These are phyloP conservation scores for Hystrix cristata DNA, from an alignment of 2,113 vertebrate genomes.

Conservation along the genomic window DNA sequence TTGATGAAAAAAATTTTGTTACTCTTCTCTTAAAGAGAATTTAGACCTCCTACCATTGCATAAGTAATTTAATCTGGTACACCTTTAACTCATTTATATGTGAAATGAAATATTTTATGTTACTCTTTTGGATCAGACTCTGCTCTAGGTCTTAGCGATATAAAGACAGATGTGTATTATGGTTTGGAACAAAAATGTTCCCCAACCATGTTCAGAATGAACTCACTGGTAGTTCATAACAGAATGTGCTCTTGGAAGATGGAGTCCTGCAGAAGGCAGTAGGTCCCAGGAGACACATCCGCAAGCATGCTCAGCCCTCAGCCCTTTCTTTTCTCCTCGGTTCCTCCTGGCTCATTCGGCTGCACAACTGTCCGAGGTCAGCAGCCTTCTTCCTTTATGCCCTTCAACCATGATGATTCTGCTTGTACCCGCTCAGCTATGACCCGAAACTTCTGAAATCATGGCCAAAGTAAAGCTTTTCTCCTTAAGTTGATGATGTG, in stretches of 20 bases:
- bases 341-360: not conserved
- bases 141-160: not conserved
- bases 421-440: not conserved
- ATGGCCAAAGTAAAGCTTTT: no score
- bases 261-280: not conserved
- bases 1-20: not conserved
- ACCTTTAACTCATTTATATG: not conserved
- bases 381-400: not conserved
- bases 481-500: not conserved
- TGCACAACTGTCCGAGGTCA: not conserved
- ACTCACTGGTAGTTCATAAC: not conserved
- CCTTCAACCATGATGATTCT: not conserved
- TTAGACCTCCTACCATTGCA: not conserved
- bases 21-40: not conserved
- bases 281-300: not conserved
- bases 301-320: not conserved
- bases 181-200: not conserved
- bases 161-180: not conserved
- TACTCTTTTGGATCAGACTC: not conserved
- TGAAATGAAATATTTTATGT: conserved; percentile 31
- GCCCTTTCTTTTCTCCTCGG: not conserved
- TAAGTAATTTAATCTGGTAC: not conserved
- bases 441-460: not conserved
- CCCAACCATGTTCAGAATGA: not conserved
- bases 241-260: not conserved